phyloP scores from a whole-genome alignment of 1,140 invertebrate species.

The Riptortus pedestris region DNA sequence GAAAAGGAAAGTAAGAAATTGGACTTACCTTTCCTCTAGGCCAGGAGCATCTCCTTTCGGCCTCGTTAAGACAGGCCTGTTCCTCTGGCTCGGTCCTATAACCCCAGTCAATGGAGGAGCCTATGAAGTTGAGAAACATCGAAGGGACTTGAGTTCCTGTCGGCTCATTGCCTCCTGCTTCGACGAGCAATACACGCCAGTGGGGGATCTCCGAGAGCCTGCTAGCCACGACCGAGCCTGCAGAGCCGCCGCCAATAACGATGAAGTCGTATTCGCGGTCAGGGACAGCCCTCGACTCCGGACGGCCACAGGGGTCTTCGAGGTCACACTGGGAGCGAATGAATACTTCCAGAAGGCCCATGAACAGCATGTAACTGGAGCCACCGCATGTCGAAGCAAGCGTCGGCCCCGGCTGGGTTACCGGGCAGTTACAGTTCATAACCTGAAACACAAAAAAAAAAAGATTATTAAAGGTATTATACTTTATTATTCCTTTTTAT shows the following conservation, averaged over 20 bases:
- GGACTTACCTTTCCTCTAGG: conserved; percentile 62
- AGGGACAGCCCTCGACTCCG: conserved; percentile 45
- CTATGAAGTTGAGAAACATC: conserved; percentile 73
- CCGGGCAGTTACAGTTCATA: conserved; percentile 55
- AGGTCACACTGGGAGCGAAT: conserved; percentile 70
- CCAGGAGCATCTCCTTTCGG: conserved; percentile 65
- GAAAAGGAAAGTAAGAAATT: too few species aligned
- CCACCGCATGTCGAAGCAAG: conserved; percentile 69
- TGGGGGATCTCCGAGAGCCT: conserved; percentile 59
- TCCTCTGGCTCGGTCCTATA: conserved; percentile 78
- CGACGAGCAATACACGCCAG: conserved; percentile 68
- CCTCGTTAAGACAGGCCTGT: conserved; percentile 65
- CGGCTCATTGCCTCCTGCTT: conserved; percentile 71
- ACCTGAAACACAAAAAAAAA: conserved; percentile 22
- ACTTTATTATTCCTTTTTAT: too few species aligned
- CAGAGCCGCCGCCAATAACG: conserved; percentile 78
- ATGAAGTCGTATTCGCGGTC: conserved; percentile 71
- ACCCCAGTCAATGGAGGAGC: conserved; percentile 74
- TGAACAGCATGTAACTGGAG: conserved; percentile 72
- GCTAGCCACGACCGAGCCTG: conserved; percentile 59
- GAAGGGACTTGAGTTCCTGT: conserved; percentile 73
- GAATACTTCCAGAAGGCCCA: conserved; percentile 74
- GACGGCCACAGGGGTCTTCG: conserved; percentile 68
- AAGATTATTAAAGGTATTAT: not conserved
- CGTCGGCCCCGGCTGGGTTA: conserved; percentile 62